These are phyloP conservation scores for Thalassoma bifasciatum DNA, from an alignment of 2,113 vertebrate genomes.

Conservation along the genomic window DNA sequence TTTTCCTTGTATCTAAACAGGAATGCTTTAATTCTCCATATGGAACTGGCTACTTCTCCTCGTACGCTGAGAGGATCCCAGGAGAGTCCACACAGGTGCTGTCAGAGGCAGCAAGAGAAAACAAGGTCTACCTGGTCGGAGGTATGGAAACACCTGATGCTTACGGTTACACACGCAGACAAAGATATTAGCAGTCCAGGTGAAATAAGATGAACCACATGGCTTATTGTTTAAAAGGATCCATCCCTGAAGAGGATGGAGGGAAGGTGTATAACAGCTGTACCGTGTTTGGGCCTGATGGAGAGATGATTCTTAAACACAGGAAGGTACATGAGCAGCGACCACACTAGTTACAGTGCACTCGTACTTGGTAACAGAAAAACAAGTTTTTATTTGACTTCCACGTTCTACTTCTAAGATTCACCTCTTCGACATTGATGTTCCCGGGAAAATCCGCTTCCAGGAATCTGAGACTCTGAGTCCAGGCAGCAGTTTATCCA, in stretches of 20 bases:
- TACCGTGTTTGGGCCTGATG: conserved; percentile 92
- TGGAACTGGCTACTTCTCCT: conserved; percentile 89
- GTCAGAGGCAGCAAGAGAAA: conserved; percentile 91
- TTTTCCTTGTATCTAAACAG: conserved; percentile 68
- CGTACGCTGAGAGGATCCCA: conserved; percentile 94
- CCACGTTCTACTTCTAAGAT: conserved; percentile 82
- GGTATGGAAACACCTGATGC: conserved; percentile 77
- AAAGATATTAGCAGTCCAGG: neutral
- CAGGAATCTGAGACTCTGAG: conserved; percentile 95
- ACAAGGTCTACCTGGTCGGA: conserved; percentile 90
- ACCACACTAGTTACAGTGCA: fast-evolving
- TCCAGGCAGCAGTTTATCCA: conserved; percentile 88
- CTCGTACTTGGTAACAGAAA: too few species aligned
- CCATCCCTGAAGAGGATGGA: conserved; percentile 93
- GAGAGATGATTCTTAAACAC: conserved; percentile 89
- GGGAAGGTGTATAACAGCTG: conserved; percentile 95
- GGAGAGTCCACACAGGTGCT: conserved; percentile 91
- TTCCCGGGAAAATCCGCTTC: conserved; percentile 96
- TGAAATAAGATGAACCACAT: neutral
- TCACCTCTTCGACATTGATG: conserved; percentile 95
- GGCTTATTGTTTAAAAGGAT: conserved; percentile 83
- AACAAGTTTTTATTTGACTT: neutral
- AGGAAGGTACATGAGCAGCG: conserved; percentile 87
- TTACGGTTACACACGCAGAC: neutral
- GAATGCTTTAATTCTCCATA: conserved; percentile 99